Evolutionary conservation across 2,113 vertebrate genomes (phyloP), one percentile per base, ranked within the genome.

Genomic region (Dissostichus mawsoni): DNA sequence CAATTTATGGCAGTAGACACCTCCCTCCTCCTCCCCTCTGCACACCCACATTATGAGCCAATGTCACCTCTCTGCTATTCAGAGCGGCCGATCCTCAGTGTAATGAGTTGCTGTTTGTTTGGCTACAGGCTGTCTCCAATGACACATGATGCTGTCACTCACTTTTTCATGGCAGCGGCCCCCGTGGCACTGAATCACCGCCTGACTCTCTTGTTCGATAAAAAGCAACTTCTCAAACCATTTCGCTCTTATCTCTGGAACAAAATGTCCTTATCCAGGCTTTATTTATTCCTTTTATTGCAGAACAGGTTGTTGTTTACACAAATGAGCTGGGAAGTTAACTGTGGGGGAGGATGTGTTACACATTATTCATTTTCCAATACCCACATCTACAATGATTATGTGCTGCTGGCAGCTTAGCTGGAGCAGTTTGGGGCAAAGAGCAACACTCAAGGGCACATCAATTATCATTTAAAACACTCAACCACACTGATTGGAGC

Each of bases 31-130:
- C 17, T 11, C 9, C 8, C 52, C 29, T 17, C 20, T 6, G 13
- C 61, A 68, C 70, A 2, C 25, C 47, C 69, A 57, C 74, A 74
- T 36, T 36, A 76, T 67, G 73, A 83, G 51, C 68, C 78, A 86
- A 67, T 74, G 79, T 90, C 82, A 83, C 77, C 73, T 71, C 84
- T 72, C 65, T 20, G 5, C 23, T 76, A 9, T 50, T 64, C 33
- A 76, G 66, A 52, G 44, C 64, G 47, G 75, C 53, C 53, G 1
- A 67, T 80, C 58, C 47, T 50, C 64, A 74, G 29, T 29, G 78
- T 73, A 75, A 82, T 65, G 78, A 82, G 72, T 74, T 77, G 82
- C 77, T 81, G 85, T 88, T 85, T 87, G 87, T 80, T 80, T 82
- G 69, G 75, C 85, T 72, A 72, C 81, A 73, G 83, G 69, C 83